These are phyloP conservation scores for Cyanoderma ruficeps DNA, from an alignment of 2,113 vertebrate species.

Conservation along the genomic window DNA sequence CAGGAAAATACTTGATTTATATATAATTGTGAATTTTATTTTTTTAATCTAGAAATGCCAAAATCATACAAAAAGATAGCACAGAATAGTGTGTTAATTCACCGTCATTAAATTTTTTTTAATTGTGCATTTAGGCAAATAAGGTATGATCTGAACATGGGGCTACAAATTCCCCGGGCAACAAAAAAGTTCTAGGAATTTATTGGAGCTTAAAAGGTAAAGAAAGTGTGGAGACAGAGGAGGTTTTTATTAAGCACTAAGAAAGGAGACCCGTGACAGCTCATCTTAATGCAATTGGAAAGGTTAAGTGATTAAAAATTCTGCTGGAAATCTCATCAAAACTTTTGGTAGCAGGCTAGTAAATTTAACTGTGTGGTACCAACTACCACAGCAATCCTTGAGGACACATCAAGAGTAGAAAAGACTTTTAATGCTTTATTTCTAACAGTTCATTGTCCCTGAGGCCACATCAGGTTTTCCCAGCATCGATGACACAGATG, in stretches of 20 bases:
- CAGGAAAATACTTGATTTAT: not conserved
- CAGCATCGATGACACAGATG: not conserved
- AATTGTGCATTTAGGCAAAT: not conserved
- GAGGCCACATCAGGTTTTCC: slow-evolving; percentile 17
- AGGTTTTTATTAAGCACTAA: slow-evolving; percentile 3
- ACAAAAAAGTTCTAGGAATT: not conserved
- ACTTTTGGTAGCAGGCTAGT: not conserved
- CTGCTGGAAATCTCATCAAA: not conserved
- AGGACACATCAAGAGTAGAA: not conserved
- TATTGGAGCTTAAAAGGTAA: not conserved
- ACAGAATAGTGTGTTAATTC: not conserved
- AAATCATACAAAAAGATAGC: not conserved
- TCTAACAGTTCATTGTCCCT: not conserved
- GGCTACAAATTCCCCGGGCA: not conserved
- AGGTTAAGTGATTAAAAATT: slow-evolving; percentile 38
- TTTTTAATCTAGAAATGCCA: not conserved
- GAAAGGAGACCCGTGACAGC: not conserved
- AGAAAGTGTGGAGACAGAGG: not conserved
- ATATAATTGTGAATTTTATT: not conserved
- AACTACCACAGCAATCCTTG: not conserved
- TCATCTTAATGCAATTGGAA: slow-evolving; percentile 27
- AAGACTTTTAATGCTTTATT: slow-evolving; percentile 1
- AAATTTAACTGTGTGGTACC: slow-evolving; percentile 14
- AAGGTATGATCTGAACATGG: not conserved
- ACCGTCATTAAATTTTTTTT: not conserved